These are phyloP conservation scores for Acomys russatus DNA, from an alignment of 2,797 vertebrate genomes.

Conservation along the genomic window DNA sequence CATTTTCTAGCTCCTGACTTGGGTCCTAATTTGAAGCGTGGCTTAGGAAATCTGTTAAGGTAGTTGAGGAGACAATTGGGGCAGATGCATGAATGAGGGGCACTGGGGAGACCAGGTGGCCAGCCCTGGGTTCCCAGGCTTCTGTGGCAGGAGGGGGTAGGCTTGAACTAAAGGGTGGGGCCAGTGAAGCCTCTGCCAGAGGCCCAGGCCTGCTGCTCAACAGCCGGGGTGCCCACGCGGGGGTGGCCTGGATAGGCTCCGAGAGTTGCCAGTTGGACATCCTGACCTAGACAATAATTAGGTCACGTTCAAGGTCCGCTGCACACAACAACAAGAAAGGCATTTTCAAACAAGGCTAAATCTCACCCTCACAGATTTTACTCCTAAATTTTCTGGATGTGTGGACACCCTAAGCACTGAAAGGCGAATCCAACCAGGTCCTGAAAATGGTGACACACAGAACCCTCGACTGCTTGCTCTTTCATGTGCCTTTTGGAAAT, in stretches of 20 bases:
- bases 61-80: conserved; percentile 62
- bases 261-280: conserved; percentile 79
- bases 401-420: conserved; percentile 19
- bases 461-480: conserved; percentile 34
- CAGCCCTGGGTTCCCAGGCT: conserved; percentile 77
- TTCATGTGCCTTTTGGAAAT: conserved; percentile 64
- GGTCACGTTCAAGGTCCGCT: conserved; percentile 76
- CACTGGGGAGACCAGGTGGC: conserved; percentile 79
- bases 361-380: conserved; percentile 57
- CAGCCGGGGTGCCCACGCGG: conserved; percentile 69
- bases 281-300: conserved; percentile 83
- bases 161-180: conserved; percentile 68
- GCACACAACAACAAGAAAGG: conserved; percentile 60
- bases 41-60: conserved; percentile 68
- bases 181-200: conserved; percentile 38
- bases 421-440: conserved; percentile 52
- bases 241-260: conserved; percentile 65
- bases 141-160: conserved; percentile 65
- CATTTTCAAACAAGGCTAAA: conserved; percentile 64
- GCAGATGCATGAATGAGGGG: conserved; percentile 59
- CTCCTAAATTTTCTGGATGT: conserved; percentile 67
- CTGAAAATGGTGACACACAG: conserved; percentile 53
- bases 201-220: conserved; percentile 77
- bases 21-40: conserved; percentile 49
- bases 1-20: not conserved